phyloP scores from a whole-genome alignment of 2,888 invertebrate genomes.

The Eulithis prunata region DNA sequence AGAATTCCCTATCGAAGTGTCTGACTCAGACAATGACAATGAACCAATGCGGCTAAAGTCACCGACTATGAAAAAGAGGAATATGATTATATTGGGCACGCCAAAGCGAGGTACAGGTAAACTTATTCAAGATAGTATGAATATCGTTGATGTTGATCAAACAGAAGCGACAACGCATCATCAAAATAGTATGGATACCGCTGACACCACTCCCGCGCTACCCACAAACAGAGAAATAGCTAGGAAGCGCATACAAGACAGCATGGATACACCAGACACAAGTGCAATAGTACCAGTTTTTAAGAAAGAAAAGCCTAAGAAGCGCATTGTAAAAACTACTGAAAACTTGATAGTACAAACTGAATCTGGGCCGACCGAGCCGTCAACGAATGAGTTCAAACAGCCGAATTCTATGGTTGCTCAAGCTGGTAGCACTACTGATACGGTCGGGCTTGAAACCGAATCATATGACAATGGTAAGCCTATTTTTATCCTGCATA shows the following conservation, averaged over 20 bases:
- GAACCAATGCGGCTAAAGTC: constrained; percentile 20
- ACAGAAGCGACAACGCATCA: background rate
- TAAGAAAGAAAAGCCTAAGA: constrained; percentile 4
- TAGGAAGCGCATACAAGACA: constrained; percentile 19
- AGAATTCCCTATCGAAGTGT: constrained; percentile 56
- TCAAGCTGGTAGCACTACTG: constrained; percentile 56
- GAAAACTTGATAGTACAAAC: background rate
- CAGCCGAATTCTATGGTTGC: constrained; percentile 53
- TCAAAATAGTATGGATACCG: constrained; percentile 6
- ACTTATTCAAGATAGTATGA: constrained; percentile 5
- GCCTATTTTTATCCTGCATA: background rate
- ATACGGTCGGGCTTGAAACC: constrained; percentile 38
- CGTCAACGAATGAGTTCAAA: constrained; percentile 21
- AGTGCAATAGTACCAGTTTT: background rate
- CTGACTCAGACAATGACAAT: constrained; percentile 49
- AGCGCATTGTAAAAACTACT: constrained; percentile 5
- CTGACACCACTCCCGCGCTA: constrained; percentile 12
- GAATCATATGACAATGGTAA: constrained; percentile 53
- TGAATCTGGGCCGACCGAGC: constrained; percentile 19
- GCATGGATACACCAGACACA: constrained; percentile 14
- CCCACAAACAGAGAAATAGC: constrained; percentile 12
- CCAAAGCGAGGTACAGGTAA: constrained; percentile 44
- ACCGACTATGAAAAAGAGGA: constrained; percentile 42
- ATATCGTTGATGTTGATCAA: background rate
- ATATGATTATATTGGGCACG: constrained; percentile 53